These are phyloP conservation scores for Dermatemys mawii DNA, from an alignment of 2,113 vertebrate species.

Conservation along the genomic window DNA sequence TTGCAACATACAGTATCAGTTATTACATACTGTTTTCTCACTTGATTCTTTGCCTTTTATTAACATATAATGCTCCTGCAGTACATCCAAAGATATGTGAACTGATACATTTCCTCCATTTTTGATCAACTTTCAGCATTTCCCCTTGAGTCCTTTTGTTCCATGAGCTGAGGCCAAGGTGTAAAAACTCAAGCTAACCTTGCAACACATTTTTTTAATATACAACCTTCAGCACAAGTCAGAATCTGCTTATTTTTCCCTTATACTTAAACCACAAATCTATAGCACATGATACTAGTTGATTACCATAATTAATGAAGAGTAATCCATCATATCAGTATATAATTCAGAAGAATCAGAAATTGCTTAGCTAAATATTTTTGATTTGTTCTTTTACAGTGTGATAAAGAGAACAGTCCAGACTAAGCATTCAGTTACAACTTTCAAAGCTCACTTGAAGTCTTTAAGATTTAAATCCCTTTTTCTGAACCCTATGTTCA, in stretches of 20 bases:
- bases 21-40: conserved; percentile 69
- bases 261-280: conserved; percentile 44
- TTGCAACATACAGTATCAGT: conserved; percentile 38
- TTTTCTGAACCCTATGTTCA: background rate
- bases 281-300: background rate
- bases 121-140: conserved; percentile 65
- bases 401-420: conserved; percentile 44
- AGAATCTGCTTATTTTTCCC: conserved; percentile 32
- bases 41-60: conserved; percentile 72
- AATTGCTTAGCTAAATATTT: conserved; percentile 18
- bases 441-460: conserved; percentile 29
- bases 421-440: conserved; percentile 14
- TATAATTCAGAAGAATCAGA: conserved; percentile 6
- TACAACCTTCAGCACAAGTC: background rate
- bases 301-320: conserved; percentile 53
- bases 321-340: conserved; percentile 51
- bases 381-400: background rate
- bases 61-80: conserved; percentile 63
- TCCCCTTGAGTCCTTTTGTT: background rate
- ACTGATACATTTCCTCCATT: conserved; percentile 52
- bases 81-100: conserved; percentile 45
- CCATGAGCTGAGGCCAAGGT: conserved; percentile 36
- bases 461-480: conserved; percentile 6
- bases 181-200: conserved; percentile 53
- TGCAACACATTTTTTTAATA: conserved; percentile 23